Percentiles rank a stretch among this genome's conserved stretches.
phyloP scores from a whole-genome alignment of 1,140 invertebrate species.

The Drosophila lini region DNA sequence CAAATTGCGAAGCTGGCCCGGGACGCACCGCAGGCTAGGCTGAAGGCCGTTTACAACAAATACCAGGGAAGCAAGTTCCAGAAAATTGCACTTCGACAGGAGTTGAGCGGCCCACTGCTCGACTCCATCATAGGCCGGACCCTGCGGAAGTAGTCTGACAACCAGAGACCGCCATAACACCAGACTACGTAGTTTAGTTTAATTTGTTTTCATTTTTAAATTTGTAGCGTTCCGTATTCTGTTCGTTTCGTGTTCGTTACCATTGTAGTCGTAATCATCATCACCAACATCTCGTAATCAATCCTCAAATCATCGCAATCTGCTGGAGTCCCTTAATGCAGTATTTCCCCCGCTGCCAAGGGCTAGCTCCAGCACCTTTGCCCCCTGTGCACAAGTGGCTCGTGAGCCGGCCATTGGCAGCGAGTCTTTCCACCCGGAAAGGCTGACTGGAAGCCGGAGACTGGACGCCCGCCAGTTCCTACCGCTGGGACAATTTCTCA shows the following conservation, averaged over 20 bases:
- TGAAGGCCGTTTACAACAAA: slow-evolving; percentile 87
- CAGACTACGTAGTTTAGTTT: slow-evolving; percentile 60
- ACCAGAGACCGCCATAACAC: neutral
- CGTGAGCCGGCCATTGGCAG: slow-evolving; percentile 23
- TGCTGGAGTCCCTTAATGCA: slow-evolving; percentile 27
- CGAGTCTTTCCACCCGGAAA: slow-evolving; percentile 18
- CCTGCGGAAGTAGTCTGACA: slow-evolving; percentile 44
- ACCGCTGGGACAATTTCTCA: slow-evolving; percentile 19
- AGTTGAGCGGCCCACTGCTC: slow-evolving; percentile 85
- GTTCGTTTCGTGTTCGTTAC: slow-evolving; percentile 57
- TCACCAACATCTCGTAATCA: slow-evolving; percentile 21
- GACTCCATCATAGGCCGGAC: slow-evolving; percentile 69
- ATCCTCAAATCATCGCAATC: slow-evolving; percentile 10
- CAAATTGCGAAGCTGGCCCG: slow-evolving; percentile 87
- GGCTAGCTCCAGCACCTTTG: slow-evolving; percentile 37
- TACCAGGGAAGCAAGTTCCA: slow-evolving; percentile 86
- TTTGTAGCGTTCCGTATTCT: slow-evolving; percentile 57
- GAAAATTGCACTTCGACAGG: slow-evolving; percentile 86
- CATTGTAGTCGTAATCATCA: slow-evolving; percentile 30
- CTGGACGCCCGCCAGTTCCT: slow-evolving; percentile 19
- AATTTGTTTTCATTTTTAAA: slow-evolving; percentile 77
- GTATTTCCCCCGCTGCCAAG: slow-evolving; percentile 10
- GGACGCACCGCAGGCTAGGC: slow-evolving; percentile 86
- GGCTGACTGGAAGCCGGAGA: slow-evolving; percentile 2
- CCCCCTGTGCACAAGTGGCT: slow-evolving; percentile 16